Base-by-base conservation (phyloP, 2,797 vertebrate genomes). In the Phalloptychus januarius region DNA sequence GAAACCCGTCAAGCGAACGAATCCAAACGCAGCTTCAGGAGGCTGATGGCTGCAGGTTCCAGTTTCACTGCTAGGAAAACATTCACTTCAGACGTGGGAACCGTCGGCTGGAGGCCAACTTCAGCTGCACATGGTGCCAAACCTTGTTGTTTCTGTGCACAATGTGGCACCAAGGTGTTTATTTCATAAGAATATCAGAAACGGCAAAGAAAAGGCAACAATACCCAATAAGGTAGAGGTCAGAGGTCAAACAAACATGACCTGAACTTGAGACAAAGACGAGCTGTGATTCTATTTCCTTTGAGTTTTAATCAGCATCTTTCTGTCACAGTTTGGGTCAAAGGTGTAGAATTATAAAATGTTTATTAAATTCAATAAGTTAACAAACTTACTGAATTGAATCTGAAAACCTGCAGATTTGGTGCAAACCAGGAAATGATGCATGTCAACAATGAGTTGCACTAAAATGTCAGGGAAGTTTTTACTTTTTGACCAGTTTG, bases 11-110 rank as follows among this genome's bases (percentile, higher is more conserved):
- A 69, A 69, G 65, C 65, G 36, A 23, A 23, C 2, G 18, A 36
- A 20, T 25, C 20, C 36, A 67, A 6, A 25, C 36, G 63, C 7
- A 69, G 67, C 40, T 44, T 16, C 40, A 28, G 67, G 67, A 70
- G 40, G 67, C 67, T 15, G 67, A 70, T 44, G 67, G 38, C 61
- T 36, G 61, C 63, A 71, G 5, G 63, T 69, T 33, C 72, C 10
- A 56, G 70, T 56, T 67, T 75, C 56, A 75, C 40, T 4, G 73
- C 71, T 73, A 67, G 71, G 5, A 65, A 75, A 83, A 67, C 65
- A 67, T 40, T 67, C 10, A 25, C 54, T 83, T 28, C 52, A 83
- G n/a, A 72, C 33, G 13, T 8, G 23, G 36, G 5, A 10, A 45
- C 10, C 36, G 25, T 38, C n/a, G 36, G 25, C 71, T 81, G 63